Evolutionary conservation across 64 coral and sea anemone genomes (phyloP).

Genomic region (Anthopleura sola): DNA sequence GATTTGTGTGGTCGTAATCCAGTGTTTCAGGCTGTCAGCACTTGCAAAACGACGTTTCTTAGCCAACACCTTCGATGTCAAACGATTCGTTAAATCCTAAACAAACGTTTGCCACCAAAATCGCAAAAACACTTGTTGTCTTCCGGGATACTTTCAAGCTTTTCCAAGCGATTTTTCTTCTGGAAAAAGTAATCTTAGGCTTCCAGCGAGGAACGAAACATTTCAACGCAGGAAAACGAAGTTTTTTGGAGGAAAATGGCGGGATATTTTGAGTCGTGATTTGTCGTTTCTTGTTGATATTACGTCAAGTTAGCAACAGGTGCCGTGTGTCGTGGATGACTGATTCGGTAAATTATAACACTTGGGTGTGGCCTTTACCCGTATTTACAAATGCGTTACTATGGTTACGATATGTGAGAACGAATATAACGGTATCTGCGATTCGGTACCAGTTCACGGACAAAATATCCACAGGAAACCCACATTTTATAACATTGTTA

Average conservation of each 20-base stretch:
- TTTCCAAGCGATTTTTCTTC: neutral
- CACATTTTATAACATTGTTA: neutral
- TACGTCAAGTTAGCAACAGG: constrained; percentile 21
- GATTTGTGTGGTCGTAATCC: neutral
- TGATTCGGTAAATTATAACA: constrained; percentile 22
- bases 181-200: neutral
- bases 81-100: neutral
- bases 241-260: neutral
- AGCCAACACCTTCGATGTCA: neutral
- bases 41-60: neutral
- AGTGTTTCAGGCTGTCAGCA: neutral
- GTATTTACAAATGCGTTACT: neutral
- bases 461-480: neutral
- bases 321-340: neutral
- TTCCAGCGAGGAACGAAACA: neutral
- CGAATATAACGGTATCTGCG: neutral
- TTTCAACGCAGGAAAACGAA: neutral
- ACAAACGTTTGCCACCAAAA: neutral
- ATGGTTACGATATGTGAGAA: neutral
- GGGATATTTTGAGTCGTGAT: constrained; percentile 5
- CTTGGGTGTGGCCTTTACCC: neutral
- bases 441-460: constrained; percentile 4
- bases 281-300: neutral
- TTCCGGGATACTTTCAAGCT: neutral
- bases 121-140: neutral